phyloP scores from a whole-genome alignment of 2,888 invertebrate genomes.

The Mystacides longicornis region DNA sequence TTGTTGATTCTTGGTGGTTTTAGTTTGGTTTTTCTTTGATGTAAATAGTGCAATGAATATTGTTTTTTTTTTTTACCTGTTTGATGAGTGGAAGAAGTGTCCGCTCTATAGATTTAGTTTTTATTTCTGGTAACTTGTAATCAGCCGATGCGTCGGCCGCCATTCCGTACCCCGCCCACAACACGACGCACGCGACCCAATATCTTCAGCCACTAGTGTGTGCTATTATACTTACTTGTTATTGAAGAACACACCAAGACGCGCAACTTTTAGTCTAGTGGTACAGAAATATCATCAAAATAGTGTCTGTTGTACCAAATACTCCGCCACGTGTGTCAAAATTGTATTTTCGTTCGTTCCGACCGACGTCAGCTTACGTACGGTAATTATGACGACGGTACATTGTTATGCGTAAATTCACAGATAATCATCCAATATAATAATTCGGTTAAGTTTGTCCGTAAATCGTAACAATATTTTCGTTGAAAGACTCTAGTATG shows the following conservation, averaged over 20 bases:
- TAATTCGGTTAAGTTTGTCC: no score
- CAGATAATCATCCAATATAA: no score
- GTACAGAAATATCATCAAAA: background rate
- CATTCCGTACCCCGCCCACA: conserved; percentile 37
- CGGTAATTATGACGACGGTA: no score
- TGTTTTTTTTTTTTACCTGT: conserved; percentile 64
- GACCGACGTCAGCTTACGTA: no score
- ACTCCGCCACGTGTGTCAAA: background rate
- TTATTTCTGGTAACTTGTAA: conserved; percentile 67
- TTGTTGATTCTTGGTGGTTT: no score
- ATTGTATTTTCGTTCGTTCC: no score
- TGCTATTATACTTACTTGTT: conserved; percentile 12
- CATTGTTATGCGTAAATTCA: no score
- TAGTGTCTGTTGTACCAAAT: background rate
- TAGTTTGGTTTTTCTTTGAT: no score
- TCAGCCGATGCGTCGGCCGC: conserved; percentile 54
- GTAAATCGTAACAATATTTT: no score
- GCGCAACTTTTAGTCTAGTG: no score
- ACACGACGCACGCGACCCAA: conserved; percentile 30
- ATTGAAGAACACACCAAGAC: background rate
- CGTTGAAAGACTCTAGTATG: no score
- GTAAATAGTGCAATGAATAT: no score
- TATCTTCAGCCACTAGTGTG: conserved; percentile 3
- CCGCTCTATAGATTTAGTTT: conserved; percentile 90
- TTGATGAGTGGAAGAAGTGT: conserved; percentile 89